Conservation (phyloP, 2,113 vertebrate species). For the Marmota monax region DNA sequence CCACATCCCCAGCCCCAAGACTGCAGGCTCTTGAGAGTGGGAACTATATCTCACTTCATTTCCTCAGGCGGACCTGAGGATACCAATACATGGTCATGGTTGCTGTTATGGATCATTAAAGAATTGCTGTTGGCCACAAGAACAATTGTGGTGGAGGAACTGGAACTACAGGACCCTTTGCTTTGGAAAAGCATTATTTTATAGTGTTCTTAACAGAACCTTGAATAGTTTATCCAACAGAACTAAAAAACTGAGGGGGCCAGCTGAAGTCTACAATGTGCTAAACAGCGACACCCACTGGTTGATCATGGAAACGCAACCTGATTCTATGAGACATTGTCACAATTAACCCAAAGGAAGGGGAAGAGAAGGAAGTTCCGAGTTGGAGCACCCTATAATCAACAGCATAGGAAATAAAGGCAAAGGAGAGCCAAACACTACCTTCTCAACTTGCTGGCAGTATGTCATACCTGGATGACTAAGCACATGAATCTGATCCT, state of each 20-base stretch:
- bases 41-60: neutral
- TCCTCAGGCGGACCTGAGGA: rapidly evolving
- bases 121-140: neutral
- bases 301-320: neutral
- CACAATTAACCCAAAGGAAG: neutral
- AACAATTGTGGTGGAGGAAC: neutral
- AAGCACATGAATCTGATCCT: neutral
- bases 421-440: neutral
- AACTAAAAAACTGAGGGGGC: neutral
- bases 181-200: neutral
- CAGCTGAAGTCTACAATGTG: neutral
- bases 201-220: neutral
- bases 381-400: neutral
- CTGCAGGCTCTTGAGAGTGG: neutral
- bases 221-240: neutral
- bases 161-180: neutral
- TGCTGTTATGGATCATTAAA: neutral
- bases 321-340: constrained; percentile 5
- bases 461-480: neutral
- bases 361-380: neutral
- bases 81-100: rapidly evolving
- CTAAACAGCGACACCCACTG: constrained; percentile 60
- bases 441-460: neutral
- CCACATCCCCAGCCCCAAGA: neutral
- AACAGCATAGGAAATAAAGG: neutral